phyloP scores from a whole-genome alignment of 2,888 invertebrate genomes.

The Lycaena phlaeas region DNA sequence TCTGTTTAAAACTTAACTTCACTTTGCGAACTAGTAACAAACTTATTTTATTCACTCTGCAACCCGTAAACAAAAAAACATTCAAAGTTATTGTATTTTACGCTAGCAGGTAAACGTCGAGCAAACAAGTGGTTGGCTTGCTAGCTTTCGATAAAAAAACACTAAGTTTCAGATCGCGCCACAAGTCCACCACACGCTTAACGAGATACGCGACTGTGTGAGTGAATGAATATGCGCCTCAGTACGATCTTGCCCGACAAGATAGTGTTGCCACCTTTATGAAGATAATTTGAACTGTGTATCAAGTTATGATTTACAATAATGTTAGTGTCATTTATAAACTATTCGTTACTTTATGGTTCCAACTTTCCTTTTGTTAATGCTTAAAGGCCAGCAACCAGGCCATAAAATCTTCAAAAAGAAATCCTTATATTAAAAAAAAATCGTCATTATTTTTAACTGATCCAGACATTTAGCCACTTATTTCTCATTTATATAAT shows the following conservation, averaged over 20 bases:
- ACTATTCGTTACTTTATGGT: background rate
- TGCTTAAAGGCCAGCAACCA: no score
- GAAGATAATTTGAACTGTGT: conserved; percentile 8
- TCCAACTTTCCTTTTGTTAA: no score
- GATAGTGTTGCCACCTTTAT: conserved; percentile 19
- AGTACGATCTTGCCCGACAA: conserved; percentile 19
- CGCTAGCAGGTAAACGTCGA: conserved; percentile 46
- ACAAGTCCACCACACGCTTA: conserved; percentile 41
- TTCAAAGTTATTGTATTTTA: conserved; percentile 29
- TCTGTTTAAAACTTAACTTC: conserved; percentile 54
- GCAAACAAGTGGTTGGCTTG: conserved; percentile 39
- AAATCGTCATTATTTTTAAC: no score
- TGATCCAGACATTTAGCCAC: no score
- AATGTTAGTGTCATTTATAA: background rate
- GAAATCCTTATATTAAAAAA: no score
- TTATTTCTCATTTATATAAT: no score
- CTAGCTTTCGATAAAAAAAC: conserved; percentile 37
- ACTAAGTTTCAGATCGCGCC: conserved; percentile 32
- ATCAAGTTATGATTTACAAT: conserved; percentile 4
- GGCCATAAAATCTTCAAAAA: no score
- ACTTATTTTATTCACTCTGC: conserved; percentile 21
- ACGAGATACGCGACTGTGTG: conserved; percentile 51
- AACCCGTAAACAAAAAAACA: background rate
- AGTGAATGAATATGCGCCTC: conserved; percentile 51
- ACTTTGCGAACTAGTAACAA: conserved; percentile 31